These are phyloP conservation scores for Triplophysa tibetana DNA, from an alignment of 2,113 vertebrate genomes.

Conservation along the genomic window DNA sequence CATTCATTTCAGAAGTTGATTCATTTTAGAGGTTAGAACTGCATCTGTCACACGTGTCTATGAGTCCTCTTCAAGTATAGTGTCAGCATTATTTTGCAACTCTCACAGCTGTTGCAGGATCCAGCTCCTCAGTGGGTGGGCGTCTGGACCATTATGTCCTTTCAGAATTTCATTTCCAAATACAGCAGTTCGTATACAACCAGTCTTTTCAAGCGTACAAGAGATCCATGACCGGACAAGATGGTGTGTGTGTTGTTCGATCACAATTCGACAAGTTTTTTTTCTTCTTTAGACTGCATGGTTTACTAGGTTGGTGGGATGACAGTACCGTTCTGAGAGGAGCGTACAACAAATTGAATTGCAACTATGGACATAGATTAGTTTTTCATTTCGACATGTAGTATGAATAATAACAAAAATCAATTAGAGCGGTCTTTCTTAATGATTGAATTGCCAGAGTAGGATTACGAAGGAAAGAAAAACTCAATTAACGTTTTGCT, in stretches of 20 bases:
- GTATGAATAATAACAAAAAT: neutral
- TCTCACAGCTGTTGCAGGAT: slow-evolving; percentile 34
- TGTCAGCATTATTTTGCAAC: slow-evolving; percentile 60
- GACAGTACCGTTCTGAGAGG: slow-evolving; percentile 10
- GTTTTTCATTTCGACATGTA: neutral
- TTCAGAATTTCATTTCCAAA: slow-evolving; percentile 34
- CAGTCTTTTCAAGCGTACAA: neutral
- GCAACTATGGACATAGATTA: neutral
- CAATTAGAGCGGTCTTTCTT: neutral
- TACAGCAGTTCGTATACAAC: slow-evolving; percentile 17
- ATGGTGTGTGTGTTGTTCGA: slow-evolving; percentile 38
- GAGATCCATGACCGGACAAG: slow-evolving; percentile 19
- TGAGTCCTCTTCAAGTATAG: slow-evolving; percentile 42
- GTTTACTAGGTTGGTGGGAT: neutral
- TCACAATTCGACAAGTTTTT: slow-evolving; percentile 34
- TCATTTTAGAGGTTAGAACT: slow-evolving; percentile 6
- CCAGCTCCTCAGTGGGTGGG: slow-evolving; percentile 28
- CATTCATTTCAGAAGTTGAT: neutral
- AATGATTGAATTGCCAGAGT: neutral
- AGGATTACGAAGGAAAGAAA: neutral
- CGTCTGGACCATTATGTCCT: slow-evolving; percentile 22
- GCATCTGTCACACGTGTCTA: slow-evolving; percentile 42
- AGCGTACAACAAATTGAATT: neutral
- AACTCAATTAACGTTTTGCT: neutral
- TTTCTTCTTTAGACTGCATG: neutral